Conservation (phyloP, 2,888 invertebrate genomes). For the Listrodromus nycthemerus region DNA sequence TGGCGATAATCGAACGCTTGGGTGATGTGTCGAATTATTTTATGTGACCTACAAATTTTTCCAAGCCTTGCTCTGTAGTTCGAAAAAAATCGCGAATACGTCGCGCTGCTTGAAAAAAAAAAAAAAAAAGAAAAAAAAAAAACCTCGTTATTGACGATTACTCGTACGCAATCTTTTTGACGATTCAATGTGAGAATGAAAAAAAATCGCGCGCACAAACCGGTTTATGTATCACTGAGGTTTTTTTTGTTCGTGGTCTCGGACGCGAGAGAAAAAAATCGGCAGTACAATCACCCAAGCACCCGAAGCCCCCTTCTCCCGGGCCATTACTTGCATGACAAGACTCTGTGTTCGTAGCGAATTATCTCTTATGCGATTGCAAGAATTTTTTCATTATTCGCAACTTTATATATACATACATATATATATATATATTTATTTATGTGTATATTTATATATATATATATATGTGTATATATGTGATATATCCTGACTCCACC, state of each 20-base stretch:
- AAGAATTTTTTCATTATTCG: conserved; percentile 75
- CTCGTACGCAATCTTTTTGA: conserved; percentile 39
- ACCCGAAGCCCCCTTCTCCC: conserved; percentile 81
- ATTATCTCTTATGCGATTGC: conserved; percentile 82
- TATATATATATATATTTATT: conserved; percentile 1
- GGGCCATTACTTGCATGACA: conserved; percentile 84
- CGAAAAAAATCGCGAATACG: conserved; percentile 18
- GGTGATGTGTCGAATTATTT: conserved; percentile 76
- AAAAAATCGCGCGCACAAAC: neutral
- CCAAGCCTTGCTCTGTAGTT: conserved; percentile 19
- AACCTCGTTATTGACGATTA: conserved; percentile 31
- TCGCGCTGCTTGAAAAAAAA: conserved; percentile 40
- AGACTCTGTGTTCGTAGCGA: conserved; percentile 84
- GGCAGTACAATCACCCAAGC: conserved; percentile 81
- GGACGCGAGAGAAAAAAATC: conserved; percentile 17
- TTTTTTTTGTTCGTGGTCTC: neutral
- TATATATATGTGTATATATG: too few relatives aligned
- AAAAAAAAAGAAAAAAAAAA: conserved; percentile 23
- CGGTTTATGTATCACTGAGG: conserved; percentile 32
- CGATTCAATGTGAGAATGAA: conserved; percentile 17
- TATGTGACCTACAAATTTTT: conserved; percentile 33
- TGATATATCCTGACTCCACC: conserved; percentile 14
- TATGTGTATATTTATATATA: conserved; percentile 3
- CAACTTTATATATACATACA: conserved; percentile 61
- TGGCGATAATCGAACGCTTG: conserved; percentile 81